Conservation (phyloP, 2,797 vertebrate species). For the Macroramphosus scolopax region DNA sequence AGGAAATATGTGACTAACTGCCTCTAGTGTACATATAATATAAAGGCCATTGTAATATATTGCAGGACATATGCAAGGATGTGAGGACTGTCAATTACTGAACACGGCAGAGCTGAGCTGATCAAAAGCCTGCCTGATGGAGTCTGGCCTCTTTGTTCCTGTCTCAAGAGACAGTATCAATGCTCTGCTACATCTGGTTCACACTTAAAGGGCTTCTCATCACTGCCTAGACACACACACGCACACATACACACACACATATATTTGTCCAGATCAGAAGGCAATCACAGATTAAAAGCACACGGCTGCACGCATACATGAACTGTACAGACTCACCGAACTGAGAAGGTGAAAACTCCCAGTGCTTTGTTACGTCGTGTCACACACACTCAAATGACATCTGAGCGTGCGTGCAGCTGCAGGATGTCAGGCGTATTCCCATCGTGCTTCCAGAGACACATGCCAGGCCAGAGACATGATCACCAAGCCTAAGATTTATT, state of each 20-base stretch:
- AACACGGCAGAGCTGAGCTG: constrained; percentile 47
- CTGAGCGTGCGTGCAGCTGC: background rate
- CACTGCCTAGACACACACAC: constrained; percentile 13
- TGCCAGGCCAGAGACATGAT: constrained; percentile 41
- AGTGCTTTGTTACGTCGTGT: background rate
- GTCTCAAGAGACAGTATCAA: constrained; percentile 50
- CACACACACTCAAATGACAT: no score
- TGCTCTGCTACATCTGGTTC: constrained; percentile 41
- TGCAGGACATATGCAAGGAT: constrained; percentile 5
- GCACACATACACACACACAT: constrained; percentile 8
- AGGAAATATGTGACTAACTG: background rate
- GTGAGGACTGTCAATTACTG: constrained; percentile 61
- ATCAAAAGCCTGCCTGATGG: constrained; percentile 68
- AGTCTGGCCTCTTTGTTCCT: constrained; percentile 70
- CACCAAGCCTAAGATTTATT: no score
- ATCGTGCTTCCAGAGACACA: no score
- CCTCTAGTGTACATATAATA: constrained; percentile 8
- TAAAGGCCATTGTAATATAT: constrained; percentile 7
- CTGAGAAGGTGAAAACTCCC: no score
- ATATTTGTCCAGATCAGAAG: constrained; percentile 28
- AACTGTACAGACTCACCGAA: no score
- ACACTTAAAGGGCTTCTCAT: constrained; percentile 33
- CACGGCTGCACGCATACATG: background rate
- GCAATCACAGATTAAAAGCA: constrained; percentile 17
- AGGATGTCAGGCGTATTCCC: constrained; percentile 3